Evolutionary conservation across 2,797 vertebrate species (phyloP).

Genomic region (Eupleurogrammus muticus): DNA sequence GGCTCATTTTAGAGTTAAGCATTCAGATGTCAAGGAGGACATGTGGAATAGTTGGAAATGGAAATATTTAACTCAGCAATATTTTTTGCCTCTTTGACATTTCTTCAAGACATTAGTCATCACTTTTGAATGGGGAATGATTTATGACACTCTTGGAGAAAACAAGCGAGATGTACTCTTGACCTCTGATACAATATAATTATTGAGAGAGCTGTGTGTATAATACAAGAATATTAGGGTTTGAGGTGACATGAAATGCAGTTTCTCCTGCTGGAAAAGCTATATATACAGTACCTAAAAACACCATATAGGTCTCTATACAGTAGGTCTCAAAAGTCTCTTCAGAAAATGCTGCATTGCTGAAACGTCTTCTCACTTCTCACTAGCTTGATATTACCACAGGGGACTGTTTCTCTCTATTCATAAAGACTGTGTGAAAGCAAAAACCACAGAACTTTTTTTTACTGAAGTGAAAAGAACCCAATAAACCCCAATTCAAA

Average conservation of each 20-base stretch:
- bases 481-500: neutral
- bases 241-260: conserved; percentile 4
- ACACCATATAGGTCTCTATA: conserved; percentile 14
- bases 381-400: neutral
- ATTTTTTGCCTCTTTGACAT: conserved; percentile 2
- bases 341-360: conserved; percentile 32
- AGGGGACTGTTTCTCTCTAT: neutral
- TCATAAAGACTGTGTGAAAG: neutral
- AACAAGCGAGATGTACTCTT: conserved; percentile 21
- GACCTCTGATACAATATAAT: conserved; percentile 48
- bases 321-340: conserved; percentile 14
- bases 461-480: conserved; percentile 4
- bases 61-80: conserved; percentile 29
- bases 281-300: conserved; percentile 16
- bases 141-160: conserved; percentile 12
- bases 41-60: neutral
- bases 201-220: conserved; percentile 29
- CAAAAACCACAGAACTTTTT: neutral
- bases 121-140: conserved; percentile 19
- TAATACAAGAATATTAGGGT: conserved; percentile 22
- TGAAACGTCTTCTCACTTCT: conserved; percentile 13
- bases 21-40: conserved; percentile 13
- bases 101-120: conserved; percentile 12
- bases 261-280: conserved; percentile 32
- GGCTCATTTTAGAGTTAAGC: conserved; percentile 9